Evolutionary conservation across 2,888 invertebrate species (phyloP).

Genomic region (Hanleya hanleyi): DNA sequence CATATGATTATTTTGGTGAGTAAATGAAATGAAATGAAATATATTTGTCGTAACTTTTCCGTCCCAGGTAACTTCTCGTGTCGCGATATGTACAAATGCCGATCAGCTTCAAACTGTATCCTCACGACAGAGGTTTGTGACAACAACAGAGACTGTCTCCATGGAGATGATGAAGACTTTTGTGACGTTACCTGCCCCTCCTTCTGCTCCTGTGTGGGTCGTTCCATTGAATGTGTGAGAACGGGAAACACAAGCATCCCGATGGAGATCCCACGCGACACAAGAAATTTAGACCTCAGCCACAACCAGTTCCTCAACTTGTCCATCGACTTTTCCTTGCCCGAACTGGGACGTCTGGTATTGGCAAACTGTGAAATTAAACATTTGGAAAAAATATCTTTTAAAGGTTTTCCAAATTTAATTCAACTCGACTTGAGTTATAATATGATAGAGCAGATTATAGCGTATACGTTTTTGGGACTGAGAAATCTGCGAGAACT

Average conservation of each 20-base stretch:
- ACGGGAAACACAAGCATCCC: not conserved
- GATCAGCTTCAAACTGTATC: conserved; percentile 15
- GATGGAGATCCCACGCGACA: not conserved
- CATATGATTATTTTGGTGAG: too few relatives aligned
- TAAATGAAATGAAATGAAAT: too few relatives aligned
- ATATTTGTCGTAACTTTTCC: too few relatives aligned
- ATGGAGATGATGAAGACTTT: conserved; percentile 57
- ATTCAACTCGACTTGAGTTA: not conserved
- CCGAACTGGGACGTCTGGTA: not conserved
- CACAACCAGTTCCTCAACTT: not conserved
- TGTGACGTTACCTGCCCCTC: conserved; percentile 44
- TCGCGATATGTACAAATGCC: not conserved
- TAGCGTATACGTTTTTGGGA: not conserved
- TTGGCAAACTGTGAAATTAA: not conserved
- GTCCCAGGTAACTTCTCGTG: not conserved
- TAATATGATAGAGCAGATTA: not conserved
- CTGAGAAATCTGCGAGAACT: not conserved
- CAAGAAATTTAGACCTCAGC: not conserved
- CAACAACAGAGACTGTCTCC: conserved; percentile 55
- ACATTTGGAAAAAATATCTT: not conserved
- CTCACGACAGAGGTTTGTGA: conserved; percentile 46
- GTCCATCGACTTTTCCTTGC: not conserved
- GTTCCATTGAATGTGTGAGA: not conserved
- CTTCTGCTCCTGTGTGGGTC: not conserved
- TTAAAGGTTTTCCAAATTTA: not conserved